Base-by-base conservation (phyloP, 2,888 invertebrate species). In the Patella caerulea region DNA sequence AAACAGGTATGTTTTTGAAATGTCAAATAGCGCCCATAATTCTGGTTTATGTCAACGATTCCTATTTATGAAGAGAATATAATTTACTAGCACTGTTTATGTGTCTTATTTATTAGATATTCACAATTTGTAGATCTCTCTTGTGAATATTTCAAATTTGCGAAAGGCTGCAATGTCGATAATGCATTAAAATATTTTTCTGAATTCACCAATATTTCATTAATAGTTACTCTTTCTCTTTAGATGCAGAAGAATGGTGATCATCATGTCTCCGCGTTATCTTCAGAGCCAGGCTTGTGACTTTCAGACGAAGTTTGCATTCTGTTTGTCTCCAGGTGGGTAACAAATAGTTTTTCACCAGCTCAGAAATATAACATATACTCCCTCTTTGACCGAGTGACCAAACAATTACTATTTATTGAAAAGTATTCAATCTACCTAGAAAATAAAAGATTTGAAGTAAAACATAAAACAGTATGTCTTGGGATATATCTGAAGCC, bases 261-360 rank as follows among this genome's bases (percentile, higher is more conserved):
- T 96, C 0, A 94, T 98, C 77, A 92, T 96, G 83, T 96, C 97
- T 0, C 94, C 95, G 0, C 94, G 94, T 80, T 96, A 97, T 91
- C 92, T 96, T 3, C 92, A 93, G 84, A 96, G 96, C 89, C 92
- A 94, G 0, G 95, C 94, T 24, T 96, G 96, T 88, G 94, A 94
- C 76, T 97, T 96, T 92, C 95, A 96, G 87, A 93, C 95, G 17
- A 95, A 95, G 82, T 96, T 95, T 90, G 96, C 96, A 17, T 96
- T 96, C 90, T 95, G 95, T 9, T 92, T 95, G 71, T 95, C 95
- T 85, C 96, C 97, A 85, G 95, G 90, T 89, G 81, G 81, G 76
- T 76, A 14, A 14, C 34, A 19, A 54, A 2, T 0, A 73, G n/a
- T 14, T 11, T 15, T 52, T 73, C 5, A 1, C 0, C 19, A 34